phyloP scores from a whole-genome alignment of 1,140 invertebrate species.

The Bicyclus anynana region DNA sequence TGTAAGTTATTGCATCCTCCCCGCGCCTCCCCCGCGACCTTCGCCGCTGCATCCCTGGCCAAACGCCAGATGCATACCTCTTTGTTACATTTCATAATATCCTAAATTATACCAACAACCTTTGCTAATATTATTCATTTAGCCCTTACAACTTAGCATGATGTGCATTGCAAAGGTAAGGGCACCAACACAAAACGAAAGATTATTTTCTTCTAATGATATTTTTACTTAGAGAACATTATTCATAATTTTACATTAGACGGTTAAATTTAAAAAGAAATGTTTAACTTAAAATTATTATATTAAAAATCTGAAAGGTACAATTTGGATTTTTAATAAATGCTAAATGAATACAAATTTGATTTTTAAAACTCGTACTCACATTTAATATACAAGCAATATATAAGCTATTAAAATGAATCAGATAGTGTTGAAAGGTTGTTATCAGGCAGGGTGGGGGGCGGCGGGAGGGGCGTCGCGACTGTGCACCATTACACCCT shows the following conservation, averaged over 20 bases:
- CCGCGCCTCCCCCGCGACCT: conserved; percentile 39
- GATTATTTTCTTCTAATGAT: too few species aligned
- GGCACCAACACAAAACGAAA: too few species aligned
- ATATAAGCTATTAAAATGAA: conserved; percentile 29
- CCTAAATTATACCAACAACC: conserved; percentile 31
- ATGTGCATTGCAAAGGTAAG: too few species aligned
- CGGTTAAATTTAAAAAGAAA: too few species aligned
- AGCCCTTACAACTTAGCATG: too few species aligned
- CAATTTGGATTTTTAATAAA: too few species aligned
- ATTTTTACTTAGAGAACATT: too few species aligned
- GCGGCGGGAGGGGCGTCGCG: conserved; percentile 14
- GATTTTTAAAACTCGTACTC: neutral
- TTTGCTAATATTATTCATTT: conserved; percentile 7
- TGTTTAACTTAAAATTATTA: too few species aligned
- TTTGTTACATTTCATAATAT: conserved; percentile 34
- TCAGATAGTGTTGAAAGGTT: conserved; percentile 33
- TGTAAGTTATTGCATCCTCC: conserved; percentile 38
- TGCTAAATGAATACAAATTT: too few species aligned
- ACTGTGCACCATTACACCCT: conserved; percentile 19
- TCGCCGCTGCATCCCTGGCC: conserved; percentile 63
- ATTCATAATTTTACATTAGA: too few species aligned
- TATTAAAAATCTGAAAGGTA: too few species aligned
- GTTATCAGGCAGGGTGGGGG: conserved; percentile 25
- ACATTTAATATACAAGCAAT: neutral
- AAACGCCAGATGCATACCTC: conserved; percentile 52